These are phyloP conservation scores for Thalassarche chlororhynchos DNA, from an alignment of 2,113 vertebrate genomes.

Conservation along the genomic window DNA sequence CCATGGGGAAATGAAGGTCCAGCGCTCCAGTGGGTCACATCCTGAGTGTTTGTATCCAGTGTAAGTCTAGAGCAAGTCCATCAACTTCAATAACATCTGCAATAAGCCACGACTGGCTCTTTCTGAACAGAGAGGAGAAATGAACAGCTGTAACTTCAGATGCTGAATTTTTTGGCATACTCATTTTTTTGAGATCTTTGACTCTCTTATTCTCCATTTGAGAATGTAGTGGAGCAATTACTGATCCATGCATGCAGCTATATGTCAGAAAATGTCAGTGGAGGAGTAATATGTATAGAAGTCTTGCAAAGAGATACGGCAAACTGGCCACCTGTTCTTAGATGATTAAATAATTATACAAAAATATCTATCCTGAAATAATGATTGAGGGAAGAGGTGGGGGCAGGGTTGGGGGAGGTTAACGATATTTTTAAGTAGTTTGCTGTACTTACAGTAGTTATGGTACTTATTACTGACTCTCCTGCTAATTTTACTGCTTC, in stretches of 20 bases:
- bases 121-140: background rate
- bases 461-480: background rate
- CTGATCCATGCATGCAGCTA: background rate
- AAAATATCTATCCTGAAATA: background rate
- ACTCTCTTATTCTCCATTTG: background rate
- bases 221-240: background rate
- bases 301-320: background rate
- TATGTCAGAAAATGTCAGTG: background rate
- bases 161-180: background rate
- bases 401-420: background rate
- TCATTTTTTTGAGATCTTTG: background rate
- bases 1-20: background rate
- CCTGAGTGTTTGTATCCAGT: background rate
- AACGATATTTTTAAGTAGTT: background rate
- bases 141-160: slow-evolving; percentile 20
- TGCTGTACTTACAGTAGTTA: background rate
- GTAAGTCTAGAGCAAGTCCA: background rate
- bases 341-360: background rate
- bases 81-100: background rate
- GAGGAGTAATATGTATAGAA: background rate
- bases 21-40: background rate
- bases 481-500: background rate
- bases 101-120: background rate
- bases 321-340: background rate
- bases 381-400: background rate